These are phyloP conservation scores for Protosalanx chinensis DNA, from an alignment of 2,797 vertebrate genomes.

Conservation along the genomic window DNA sequence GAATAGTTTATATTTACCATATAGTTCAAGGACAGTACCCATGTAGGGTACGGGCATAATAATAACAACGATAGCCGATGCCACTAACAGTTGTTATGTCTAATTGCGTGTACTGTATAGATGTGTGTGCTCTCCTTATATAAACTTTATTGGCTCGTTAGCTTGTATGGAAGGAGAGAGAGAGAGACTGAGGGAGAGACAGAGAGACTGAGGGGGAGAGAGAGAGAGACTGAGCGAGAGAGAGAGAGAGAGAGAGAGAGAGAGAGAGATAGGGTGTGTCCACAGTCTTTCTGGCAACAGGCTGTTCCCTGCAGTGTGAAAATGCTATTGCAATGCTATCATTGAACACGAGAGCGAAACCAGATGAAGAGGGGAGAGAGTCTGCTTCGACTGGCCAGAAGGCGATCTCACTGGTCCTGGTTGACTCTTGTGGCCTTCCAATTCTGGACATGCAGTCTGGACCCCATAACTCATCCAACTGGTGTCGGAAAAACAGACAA, in stretches of 20 bases:
- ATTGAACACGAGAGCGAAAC: constrained; percentile 13
- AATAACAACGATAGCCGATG: background rate
- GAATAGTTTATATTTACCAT: constrained; percentile 15
- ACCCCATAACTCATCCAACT: constrained; percentile 21
- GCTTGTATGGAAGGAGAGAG: constrained; percentile 14
- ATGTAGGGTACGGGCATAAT: background rate
- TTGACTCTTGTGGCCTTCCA: constrained; percentile 9
- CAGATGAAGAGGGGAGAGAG: constrained; percentile 21
- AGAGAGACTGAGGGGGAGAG: constrained; percentile 21
- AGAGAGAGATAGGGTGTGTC: constrained; percentile 30
- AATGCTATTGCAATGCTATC: constrained; percentile 36
- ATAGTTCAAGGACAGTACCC: constrained; percentile 35
- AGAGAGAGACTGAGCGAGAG: constrained; percentile 28
- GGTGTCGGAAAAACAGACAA: constrained; percentile 40
- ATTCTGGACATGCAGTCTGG: background rate
- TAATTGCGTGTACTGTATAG: constrained; percentile 1
- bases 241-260: background rate
- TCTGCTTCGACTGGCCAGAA: constrained; percentile 14
- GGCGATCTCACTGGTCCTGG: background rate
- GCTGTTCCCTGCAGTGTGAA: constrained; percentile 24
- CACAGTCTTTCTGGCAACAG: constrained; percentile 35
- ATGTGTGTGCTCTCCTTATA: background rate
- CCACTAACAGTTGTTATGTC: background rate
- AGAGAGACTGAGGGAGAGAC: constrained; percentile 27
- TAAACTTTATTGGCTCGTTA: background rate